A percentile compares a stretch with the other conserved stretches of the same genome.
Evolutionary conservation across 2,113 vertebrate genomes (phyloP).

Genomic region (Chamaea fasciata): DNA sequence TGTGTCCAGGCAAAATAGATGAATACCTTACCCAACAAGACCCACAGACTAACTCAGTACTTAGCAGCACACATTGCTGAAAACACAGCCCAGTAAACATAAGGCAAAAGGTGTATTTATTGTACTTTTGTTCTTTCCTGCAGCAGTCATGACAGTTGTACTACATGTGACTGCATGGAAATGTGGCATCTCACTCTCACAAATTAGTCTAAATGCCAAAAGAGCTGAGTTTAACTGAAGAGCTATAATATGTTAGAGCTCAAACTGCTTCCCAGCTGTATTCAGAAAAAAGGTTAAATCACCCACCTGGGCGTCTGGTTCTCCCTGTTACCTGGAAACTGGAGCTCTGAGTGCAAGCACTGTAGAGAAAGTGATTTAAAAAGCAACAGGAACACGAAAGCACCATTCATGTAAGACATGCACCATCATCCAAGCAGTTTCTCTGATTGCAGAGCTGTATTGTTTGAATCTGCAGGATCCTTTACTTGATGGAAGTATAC

Average conservation of each 20-base stretch:
- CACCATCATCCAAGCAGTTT: neutral
- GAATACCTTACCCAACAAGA: neutral
- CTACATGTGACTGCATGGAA: neutral
- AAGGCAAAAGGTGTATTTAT: neutral
- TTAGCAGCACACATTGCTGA: neutral
- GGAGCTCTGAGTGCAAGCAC: neutral
- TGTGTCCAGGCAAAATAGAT: neutral
- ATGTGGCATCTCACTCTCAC: neutral
- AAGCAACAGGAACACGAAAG: neutral
- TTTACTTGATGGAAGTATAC: neutral
- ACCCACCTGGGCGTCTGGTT: neutral
- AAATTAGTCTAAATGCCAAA: neutral
- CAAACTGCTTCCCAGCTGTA: neutral
- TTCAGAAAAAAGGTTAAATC: neutral
- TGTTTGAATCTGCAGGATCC: neutral
- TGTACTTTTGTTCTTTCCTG: neutral
- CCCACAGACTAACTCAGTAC: neutral
- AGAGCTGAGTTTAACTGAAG: neutral
- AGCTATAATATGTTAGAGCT: neutral
- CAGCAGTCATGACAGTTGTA: neutral
- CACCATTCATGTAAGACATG: neutral
- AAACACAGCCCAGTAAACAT: neutral
- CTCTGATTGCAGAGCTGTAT: neutral
- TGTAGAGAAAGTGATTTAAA: neutral
- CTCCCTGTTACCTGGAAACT: constrained; percentile 48